Conservation (phyloP, 1,140 invertebrate species). For the Hermatobates lingyangjiaoensis region DNA sequence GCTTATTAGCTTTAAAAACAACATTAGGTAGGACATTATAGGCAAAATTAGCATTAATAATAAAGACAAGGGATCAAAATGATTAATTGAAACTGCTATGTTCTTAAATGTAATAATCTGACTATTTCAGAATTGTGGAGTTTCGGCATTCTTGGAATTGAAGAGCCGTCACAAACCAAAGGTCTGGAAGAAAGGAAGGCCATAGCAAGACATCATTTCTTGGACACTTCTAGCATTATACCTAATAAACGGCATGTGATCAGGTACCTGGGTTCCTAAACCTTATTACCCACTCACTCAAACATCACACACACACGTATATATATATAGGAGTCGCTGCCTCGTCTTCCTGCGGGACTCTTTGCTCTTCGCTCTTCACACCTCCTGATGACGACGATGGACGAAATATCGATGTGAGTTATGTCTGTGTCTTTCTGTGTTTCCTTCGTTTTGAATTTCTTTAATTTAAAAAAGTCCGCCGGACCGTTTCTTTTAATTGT, state of each 20-base stretch:
- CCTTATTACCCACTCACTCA: too few relatives aligned
- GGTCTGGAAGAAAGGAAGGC: not conserved
- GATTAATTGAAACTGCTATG: not conserved
- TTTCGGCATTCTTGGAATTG: not conserved
- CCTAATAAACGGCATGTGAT: not conserved
- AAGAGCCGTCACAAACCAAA: not conserved
- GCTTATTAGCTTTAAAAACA: not conserved
- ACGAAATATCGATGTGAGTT: too few relatives aligned
- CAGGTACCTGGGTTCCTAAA: not conserved
- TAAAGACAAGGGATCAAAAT: not conserved
- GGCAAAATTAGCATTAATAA: not conserved
- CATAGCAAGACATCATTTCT: not conserved
- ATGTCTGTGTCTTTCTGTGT: too few relatives aligned
- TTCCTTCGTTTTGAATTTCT: too few relatives aligned
- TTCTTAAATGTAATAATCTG: not conserved
- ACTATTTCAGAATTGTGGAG: not conserved
- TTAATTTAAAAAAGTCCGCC: too few relatives aligned
- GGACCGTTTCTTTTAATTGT: too few relatives aligned
- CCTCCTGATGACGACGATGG: too few relatives aligned
- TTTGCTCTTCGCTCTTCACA: too few relatives aligned
- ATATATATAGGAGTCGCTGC: too few relatives aligned
- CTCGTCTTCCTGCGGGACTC: too few relatives aligned
- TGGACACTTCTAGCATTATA: not conserved
- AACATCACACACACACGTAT: too few relatives aligned
- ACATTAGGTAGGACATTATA: not conserved